Base-by-base conservation (phyloP, 2,113 vertebrate species). In the Cheirogaleus medius region DNA sequence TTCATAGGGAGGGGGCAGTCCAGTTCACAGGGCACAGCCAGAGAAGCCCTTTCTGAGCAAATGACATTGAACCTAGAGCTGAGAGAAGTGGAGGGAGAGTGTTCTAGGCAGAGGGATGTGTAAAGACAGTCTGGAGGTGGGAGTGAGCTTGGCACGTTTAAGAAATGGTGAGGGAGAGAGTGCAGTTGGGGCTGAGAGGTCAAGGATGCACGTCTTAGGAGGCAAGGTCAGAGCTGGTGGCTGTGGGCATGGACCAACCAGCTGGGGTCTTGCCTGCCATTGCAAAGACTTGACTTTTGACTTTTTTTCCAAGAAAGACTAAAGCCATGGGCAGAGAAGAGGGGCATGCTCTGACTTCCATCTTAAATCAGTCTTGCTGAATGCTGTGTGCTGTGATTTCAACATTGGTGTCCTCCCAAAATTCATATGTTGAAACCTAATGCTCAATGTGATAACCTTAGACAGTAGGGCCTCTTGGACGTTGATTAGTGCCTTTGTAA, bases 171-270 rank as follows among this genome's bases (percentile, higher is more conserved):
- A 10, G 0, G 2, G 2, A 17, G 9, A 4, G 10, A 39, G 39
- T 0, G 0, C 0, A 47, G 2, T 7, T 15, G 27, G 11, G 20
- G 25, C 44, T 12, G 18, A 29, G 29, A 23, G 5, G 56, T 18
- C 3, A 71, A 25, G 66, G 25, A 3, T 23, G 6, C 21, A 34
- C 0, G 0, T 68, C 32, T 47, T 29, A 37, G 18, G 63, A 18
- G 52, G 1, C 1, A 25, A 73, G 17, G 10, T 44, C 7, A 34
- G 39, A 44, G 49, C 21, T 8, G 9, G 7, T 10, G 2, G 17
- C 44, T 27, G 0, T 10, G 25, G 66, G 10, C 4, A 1, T 1
- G 17, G 27, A 60, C 4, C n/a, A 5, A 1, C 29, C n/a, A n/a
- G 3, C 6, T 9, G 49, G 27, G 32, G 58, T 8, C 42, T 0